These are phyloP conservation scores for Scytalopus superciliaris DNA, from an alignment of 2,113 vertebrate species.

Conservation along the genomic window DNA sequence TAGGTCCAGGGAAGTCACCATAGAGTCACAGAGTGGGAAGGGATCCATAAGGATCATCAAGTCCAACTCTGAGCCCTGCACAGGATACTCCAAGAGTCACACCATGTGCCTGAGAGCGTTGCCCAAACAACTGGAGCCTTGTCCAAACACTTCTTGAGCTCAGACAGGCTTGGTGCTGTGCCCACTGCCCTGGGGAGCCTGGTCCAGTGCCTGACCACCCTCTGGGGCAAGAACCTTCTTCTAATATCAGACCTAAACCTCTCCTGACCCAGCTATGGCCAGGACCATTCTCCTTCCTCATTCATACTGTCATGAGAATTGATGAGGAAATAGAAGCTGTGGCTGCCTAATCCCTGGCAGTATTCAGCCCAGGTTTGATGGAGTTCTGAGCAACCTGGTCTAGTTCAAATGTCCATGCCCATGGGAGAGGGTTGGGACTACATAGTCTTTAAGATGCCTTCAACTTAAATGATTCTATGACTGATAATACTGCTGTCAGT, in stretches of 20 bases:
- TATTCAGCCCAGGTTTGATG: neutral
- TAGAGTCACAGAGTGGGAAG: neutral
- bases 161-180: neutral
- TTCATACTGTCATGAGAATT: neutral
- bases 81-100: neutral
- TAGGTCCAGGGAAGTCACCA: neutral
- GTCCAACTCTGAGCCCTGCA: neutral
- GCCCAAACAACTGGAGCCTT: neutral
- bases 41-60: neutral
- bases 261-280: neutral
- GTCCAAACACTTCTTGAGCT: neutral
- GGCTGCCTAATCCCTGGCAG: neutral
- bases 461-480: neutral
- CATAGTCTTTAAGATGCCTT: neutral
- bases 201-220: neutral
- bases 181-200: neutral
- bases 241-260: neutral
- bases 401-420: neutral
- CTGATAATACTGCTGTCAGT: neutral
- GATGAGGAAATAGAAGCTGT: neutral
- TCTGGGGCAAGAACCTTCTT: neutral
- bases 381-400: neutral
- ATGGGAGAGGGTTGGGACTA: neutral
- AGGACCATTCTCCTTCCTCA: neutral
- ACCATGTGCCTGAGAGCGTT: neutral